These are phyloP conservation scores for Pollenia griseotomentosa DNA, from an alignment of 2,888 invertebrate genomes.

Conservation along the genomic window DNA sequence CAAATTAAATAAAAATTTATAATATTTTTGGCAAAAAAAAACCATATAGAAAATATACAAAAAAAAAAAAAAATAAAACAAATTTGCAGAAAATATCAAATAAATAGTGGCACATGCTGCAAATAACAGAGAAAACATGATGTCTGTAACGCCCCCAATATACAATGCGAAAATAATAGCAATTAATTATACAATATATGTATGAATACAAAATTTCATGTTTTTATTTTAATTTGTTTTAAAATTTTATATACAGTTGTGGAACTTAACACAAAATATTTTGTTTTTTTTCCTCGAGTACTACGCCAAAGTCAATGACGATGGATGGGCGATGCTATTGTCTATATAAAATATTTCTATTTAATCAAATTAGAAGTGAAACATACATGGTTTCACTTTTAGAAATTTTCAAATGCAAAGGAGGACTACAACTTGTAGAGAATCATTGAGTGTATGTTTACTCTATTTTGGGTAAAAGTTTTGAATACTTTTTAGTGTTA, in stretches of 20 bases:
- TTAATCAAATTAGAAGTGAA: constrained; percentile 5
- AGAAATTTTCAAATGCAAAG: background rate
- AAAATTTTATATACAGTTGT: constrained; percentile 24
- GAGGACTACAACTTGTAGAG: background rate
- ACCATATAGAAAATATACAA: constrained; percentile 13
- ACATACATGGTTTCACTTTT: constrained; percentile 17
- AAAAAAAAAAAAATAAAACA: constrained; percentile 50
- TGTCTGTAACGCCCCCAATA: constrained; percentile 67
- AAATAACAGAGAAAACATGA: constrained; percentile 51
- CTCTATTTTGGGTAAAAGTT: constrained; percentile 25
- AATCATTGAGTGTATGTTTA: constrained; percentile 1
- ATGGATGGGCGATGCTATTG: constrained; percentile 28
- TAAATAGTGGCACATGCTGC: constrained; percentile 57
- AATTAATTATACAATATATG: background rate
- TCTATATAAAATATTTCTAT: constrained; percentile 12
- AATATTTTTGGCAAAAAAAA: constrained; percentile 69
- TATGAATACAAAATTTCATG: constrained; percentile 39
- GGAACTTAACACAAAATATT: constrained; percentile 22
- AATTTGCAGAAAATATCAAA: constrained; percentile 63
- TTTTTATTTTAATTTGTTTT: constrained; percentile 34
- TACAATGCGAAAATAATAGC: background rate
- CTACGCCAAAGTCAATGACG: constrained; percentile 61
- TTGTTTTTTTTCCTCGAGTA: constrained; percentile 21
- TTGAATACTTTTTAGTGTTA: constrained; percentile 8
- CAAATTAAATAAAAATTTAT: constrained; percentile 66